These are phyloP conservation scores for Hemicrepidius hirtus DNA, from an alignment of 2,888 invertebrate genomes.

Conservation along the genomic window DNA sequence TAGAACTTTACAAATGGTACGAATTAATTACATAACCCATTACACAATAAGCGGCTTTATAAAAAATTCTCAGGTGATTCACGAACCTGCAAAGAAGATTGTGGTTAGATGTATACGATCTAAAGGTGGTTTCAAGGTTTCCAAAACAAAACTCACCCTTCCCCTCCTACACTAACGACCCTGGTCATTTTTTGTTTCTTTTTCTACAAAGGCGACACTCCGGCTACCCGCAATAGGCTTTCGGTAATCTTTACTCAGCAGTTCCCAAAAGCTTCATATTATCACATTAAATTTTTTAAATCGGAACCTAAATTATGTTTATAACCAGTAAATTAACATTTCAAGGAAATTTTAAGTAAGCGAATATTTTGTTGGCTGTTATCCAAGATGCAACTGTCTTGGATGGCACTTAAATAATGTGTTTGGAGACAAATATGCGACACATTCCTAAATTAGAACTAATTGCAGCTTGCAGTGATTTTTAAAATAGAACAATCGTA, in stretches of 20 bases:
- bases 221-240: conserved; percentile 27
- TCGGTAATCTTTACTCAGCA: conserved; percentile 8
- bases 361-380: too few relatives aligned
- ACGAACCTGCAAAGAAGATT: neutral
- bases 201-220: conserved; percentile 32
- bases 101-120: conserved; percentile 9
- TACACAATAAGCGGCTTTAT: conserved; percentile 1
- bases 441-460: too few relatives aligned
- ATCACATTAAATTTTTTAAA: too few relatives aligned
- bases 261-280: neutral
- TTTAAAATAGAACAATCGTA: too few relatives aligned
- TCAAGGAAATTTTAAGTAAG: too few relatives aligned
- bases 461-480: too few relatives aligned
- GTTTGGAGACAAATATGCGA: too few relatives aligned
- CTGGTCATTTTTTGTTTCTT: conserved; percentile 22
- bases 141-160: conserved; percentile 30
- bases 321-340: too few relatives aligned
- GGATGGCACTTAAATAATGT: too few relatives aligned
- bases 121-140: conserved; percentile 44
- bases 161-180: conserved; percentile 15
- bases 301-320: too few relatives aligned
- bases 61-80: conserved; percentile 9
- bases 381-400: too few relatives aligned
- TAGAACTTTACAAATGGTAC: conserved; percentile 14
- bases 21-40: conserved; percentile 8